Percentiles rank a stretch among this genome's conserved stretches.
phyloP scores from a whole-genome alignment of 2,113 vertebrate genomes.

The Silurus glanis region DNA sequence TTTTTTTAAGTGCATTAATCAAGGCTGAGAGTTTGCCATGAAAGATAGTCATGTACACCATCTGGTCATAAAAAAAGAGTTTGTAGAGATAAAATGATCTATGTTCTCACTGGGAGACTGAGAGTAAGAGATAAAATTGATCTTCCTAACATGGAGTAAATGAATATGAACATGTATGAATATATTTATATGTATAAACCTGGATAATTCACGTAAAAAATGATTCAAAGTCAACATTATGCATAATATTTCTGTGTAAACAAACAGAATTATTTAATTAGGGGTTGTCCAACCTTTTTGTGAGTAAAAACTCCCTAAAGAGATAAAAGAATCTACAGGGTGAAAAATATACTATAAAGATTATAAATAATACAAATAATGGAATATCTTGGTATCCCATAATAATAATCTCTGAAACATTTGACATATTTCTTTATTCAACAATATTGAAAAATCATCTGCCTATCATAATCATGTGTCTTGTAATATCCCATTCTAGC shows the following conservation, averaged over 20 bases:
- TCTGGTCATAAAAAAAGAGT: neutral
- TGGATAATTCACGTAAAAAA: neutral
- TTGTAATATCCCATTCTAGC: neutral
- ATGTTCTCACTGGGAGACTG: neutral
- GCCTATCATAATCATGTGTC: neutral
- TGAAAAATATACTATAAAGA: too few species aligned
- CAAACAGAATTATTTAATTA: neutral
- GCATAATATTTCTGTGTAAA: neutral
- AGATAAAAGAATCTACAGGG: too few species aligned
- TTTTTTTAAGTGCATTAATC: neutral
- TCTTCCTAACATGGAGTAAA: neutral
- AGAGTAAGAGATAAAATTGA: neutral
- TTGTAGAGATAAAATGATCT: neutral
- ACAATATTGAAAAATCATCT: neutral
- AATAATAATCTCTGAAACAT: too few species aligned
- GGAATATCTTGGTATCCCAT: too few species aligned
- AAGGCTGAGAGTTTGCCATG: neutral
- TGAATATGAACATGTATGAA: neutral
- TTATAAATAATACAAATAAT: too few species aligned
- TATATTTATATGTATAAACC: neutral
- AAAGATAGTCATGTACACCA: neutral
- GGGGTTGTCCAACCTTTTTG: neutral
- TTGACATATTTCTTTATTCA: too few species aligned
- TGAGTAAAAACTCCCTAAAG: too few species aligned
- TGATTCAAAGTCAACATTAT: neutral